These are phyloP conservation scores for Dasypolia templi DNA, from an alignment of 2,888 invertebrate species.

Conservation along the genomic window DNA sequence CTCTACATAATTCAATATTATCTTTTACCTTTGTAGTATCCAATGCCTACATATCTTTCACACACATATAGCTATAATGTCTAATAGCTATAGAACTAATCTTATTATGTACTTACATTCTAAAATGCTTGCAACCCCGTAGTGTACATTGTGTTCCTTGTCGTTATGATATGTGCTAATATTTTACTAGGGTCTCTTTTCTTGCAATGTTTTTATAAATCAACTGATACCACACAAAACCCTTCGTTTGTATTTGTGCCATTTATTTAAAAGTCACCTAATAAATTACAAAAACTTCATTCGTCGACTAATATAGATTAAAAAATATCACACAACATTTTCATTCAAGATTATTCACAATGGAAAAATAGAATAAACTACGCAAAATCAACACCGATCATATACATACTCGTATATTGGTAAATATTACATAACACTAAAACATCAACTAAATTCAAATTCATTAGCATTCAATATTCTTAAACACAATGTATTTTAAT, in stretches of 20 bases:
- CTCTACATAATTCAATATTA: not conserved
- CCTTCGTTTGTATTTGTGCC: not conserved
- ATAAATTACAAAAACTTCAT: not conserved
- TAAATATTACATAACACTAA: not conserved
- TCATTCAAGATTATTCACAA: not conserved
- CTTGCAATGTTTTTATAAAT: not conserved
- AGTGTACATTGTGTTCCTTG: constrained; percentile 4
- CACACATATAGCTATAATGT: too few species aligned
- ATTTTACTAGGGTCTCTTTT: not conserved
- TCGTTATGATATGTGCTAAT: not conserved
- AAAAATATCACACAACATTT: not conserved
- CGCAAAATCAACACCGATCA: not conserved
- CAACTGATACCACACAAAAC: not conserved
- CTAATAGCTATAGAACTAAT: constrained; percentile 16
- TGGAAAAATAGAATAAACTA: not conserved
- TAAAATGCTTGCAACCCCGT: constrained; percentile 24
- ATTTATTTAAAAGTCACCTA: not conserved
- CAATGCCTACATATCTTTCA: not conserved
- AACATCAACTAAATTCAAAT: not conserved
- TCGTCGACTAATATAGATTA: not conserved
- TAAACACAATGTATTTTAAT: constrained; percentile 36
- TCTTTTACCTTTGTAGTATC: not conserved
- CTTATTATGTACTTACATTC: not conserved
- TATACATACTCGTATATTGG: too few species aligned
- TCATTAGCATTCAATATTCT: constrained; percentile 7